Evolutionary conservation across 1,140 invertebrate species (phyloP), one percentile per base, ranked within the genome.

Genomic region (Danaus plexippus): DNA sequence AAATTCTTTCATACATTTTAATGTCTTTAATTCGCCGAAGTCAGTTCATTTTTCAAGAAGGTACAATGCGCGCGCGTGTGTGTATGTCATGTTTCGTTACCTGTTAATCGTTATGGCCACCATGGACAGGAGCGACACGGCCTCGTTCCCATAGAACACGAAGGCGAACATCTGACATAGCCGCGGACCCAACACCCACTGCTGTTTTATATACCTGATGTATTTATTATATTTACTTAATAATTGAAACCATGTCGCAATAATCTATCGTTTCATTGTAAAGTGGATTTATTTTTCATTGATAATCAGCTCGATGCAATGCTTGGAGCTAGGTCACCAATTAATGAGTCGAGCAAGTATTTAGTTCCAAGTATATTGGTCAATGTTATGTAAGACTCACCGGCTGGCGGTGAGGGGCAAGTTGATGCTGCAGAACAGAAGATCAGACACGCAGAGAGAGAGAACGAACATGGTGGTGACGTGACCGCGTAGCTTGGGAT

Each of bases 101-200:
- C 95, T 92, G 85, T 96, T 96, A 50, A 96, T 88, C 11, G 95
- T 96, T 65, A 97, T 96, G 57, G 93, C 94, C 40, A 96, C 94
- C 92, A 97, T 96, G 69, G 94, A 95, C 46, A 96, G 88, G 18
- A 97, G 84, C 0, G 94, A 96, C 10, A 95, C 93, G 1, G 94
- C 95, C 10, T 96, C 94, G 74, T 96, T 96, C 53, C 94, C 94
- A 78, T 96, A 96, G 83, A 96, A 96, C 66, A 96, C 92, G 61
- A 96, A 92, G 0, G 95, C 95, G 83, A 96, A 97, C 72, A 96
- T 89, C 77, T 92, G 90, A 78, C 95, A 96, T 10, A 96, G 88
- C 1, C 89, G 89, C 1, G 92, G 90, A 1, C 95, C 94, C n/a
- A 96, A 88, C 40, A 92, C 89, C 95, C 95, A 97, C 54, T 90